phyloP scores from a whole-genome alignment of 1,140 invertebrate species.

The Scaptomyza pallida region DNA sequence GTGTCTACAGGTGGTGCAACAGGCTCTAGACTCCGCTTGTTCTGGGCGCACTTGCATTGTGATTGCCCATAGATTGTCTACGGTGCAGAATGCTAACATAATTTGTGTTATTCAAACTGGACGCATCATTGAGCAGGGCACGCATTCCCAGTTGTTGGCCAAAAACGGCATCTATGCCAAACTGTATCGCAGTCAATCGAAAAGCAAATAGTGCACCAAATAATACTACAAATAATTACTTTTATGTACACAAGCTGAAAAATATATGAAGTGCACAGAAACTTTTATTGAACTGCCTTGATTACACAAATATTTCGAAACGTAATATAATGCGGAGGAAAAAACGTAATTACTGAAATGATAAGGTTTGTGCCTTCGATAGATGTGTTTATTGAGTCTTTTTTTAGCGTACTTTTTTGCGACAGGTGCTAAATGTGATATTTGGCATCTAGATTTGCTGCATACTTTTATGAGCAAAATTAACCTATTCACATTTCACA shows the following conservation, averaged over 20 bases:
- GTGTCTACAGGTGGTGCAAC: conserved; percentile 85
- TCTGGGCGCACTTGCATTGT: conserved; percentile 88
- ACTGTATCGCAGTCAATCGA: conserved; percentile 85
- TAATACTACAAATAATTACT: conserved; percentile 20
- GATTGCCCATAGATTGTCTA: conserved; percentile 90
- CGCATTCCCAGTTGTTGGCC: conserved; percentile 91
- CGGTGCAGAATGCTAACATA: conserved; percentile 88
- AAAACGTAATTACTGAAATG: too few species aligned
- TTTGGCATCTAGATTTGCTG: too few species aligned
- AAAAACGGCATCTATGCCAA: conserved; percentile 92
- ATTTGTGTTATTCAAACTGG: conserved; percentile 93
- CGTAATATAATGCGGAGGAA: too few species aligned
- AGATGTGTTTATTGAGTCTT: too few species aligned
- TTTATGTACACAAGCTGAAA: neutral
- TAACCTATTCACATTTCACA: too few species aligned
- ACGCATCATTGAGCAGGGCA: conserved; percentile 91
- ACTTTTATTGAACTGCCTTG: too few species aligned
- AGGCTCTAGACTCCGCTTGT: conserved; percentile 86
- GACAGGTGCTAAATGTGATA: too few species aligned
- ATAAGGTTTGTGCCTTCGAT: too few species aligned
- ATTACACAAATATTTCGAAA: too few species aligned
- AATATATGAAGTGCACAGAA: too few species aligned
- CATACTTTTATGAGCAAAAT: too few species aligned
- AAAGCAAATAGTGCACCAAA: conserved; percentile 50
- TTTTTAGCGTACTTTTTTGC: too few species aligned